Evolutionary conservation across 2,888 invertebrate genomes (phyloP).

Genomic region (Congeria kusceri): DNA sequence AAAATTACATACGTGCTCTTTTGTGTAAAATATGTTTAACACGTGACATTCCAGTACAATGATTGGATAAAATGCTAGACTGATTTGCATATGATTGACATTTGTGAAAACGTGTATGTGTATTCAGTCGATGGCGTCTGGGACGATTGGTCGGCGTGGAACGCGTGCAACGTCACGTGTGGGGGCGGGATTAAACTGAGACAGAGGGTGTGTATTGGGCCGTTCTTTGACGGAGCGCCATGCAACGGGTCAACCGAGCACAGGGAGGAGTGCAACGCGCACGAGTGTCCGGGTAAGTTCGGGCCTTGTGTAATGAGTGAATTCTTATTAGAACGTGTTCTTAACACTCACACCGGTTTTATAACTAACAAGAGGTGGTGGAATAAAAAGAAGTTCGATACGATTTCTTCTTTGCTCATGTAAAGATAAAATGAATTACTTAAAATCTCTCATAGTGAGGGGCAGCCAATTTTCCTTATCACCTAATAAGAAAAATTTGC

Average conservation of each 20-base stretch:
- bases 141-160: slow-evolving; percentile 77
- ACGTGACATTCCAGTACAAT: too few relatives aligned
- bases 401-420: too few relatives aligned
- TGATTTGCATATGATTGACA: too few relatives aligned
- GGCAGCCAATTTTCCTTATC: too few relatives aligned
- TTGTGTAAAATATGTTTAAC: too few relatives aligned
- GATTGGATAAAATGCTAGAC: too few relatives aligned
- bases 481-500: too few relatives aligned
- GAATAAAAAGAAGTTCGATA: neutral
- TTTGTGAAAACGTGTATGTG: too few relatives aligned
- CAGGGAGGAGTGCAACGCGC: slow-evolving; percentile 73
- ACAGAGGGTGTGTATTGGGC: slow-evolving; percentile 70
- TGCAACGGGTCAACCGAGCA: slow-evolving; percentile 73
- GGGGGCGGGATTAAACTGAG: slow-evolving; percentile 77
- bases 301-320: neutral
- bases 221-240: slow-evolving; percentile 74
- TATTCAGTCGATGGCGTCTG: slow-evolving; percentile 80
- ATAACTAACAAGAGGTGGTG: neutral
- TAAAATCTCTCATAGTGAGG: too few relatives aligned
- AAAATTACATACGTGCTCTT: too few relatives aligned
- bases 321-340: slow-evolving; percentile 4
- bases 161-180: slow-evolving; percentile 77
- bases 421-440: too few relatives aligned
- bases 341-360: neutral
- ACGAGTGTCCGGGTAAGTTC: slow-evolving; percentile 80